Base-by-base conservation (phyloP, 2,797 vertebrate species). In the Dermochelys coriacea region DNA sequence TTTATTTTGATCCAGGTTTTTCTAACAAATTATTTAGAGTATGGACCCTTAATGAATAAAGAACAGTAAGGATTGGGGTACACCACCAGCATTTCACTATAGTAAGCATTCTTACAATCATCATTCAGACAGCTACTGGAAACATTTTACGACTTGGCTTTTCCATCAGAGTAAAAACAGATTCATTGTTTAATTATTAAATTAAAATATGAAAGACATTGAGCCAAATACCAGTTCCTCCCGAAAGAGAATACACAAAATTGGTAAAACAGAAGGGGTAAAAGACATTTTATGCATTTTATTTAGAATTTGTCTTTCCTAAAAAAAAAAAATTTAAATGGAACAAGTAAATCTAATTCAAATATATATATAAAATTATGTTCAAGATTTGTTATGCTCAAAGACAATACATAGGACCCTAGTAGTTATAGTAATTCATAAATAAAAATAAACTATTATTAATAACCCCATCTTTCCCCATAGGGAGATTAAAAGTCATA, bases 371-470 rank as follows among this genome's bases (percentile, higher is more conserved):
- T 85, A 96, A 95, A 93, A 91, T 92, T 87, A 95, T 86, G 90
- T 87, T 96, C 96, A 96, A 71, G 95, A 97, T 85, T 93, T 84
- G 87, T 95, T 87, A 96, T 94, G 98, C 97, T 96, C 94, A 93
- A 97, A 95, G 95, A 97, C 96, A 98, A 95, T 93, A 98, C 93
- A 98, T 87, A 97, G 95, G 94, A 97, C 82, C 94, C 97, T 92
- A 98, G 88, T 96, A 97, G 96, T 97, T 97, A 97, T 87, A 96
- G 88, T 97, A 97, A 97, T 96, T 97, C 95, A 98, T 98, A 98
- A 98, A 98, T 98, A 98, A 98, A 98, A 97, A 97, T 96, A 97
- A 97, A 98, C 96, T 96, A 95, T 97, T 95, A 95, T 95, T 98
- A 98, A 94, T 97, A 98, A 98, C 95, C 97, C 97, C 98, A 97